Conservation (phyloP, 2,888 invertebrate species). For the Anthrax anthrax region DNA sequence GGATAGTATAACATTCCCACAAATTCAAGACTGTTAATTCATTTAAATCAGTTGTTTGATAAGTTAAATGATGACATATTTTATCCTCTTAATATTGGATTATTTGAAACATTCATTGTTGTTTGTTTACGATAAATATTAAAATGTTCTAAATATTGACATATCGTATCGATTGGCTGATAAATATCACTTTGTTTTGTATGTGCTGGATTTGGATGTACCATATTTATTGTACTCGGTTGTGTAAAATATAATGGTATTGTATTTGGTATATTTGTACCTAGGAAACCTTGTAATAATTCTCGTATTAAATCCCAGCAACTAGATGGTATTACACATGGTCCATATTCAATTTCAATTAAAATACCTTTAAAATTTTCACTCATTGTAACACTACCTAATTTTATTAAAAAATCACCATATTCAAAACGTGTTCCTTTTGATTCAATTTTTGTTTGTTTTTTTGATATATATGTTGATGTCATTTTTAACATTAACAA, state of each 20-base stretch:
- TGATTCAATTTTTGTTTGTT: conserved; percentile 72
- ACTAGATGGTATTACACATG: conserved; percentile 73
- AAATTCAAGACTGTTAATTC: too few relatives aligned
- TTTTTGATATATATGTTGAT: conserved; percentile 76
- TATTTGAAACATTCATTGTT: conserved; percentile 14
- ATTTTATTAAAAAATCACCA: conserved; percentile 85
- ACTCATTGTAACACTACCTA: conserved; percentile 85
- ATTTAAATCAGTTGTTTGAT: too few relatives aligned
- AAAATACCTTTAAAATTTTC: conserved; percentile 87
- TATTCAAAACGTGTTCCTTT: conserved; percentile 78
- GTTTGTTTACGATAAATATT: conserved; percentile 71
- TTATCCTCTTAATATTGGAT: neutral
- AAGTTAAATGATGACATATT: too few relatives aligned
- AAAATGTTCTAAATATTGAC: conserved; percentile 90
- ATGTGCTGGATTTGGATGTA: conserved; percentile 29
- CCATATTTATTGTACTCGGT: conserved; percentile 26
- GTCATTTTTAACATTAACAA: conserved; percentile 79
- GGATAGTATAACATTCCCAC: too few relatives aligned
- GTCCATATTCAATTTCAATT: conserved; percentile 85
- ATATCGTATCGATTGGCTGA: conserved; percentile 81
- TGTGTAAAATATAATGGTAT: conserved; percentile 47
- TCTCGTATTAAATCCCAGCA: conserved; percentile 89
- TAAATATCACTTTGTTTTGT: conserved; percentile 68
- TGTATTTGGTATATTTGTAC: conserved; percentile 55
- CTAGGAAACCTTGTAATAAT: conserved; percentile 80